These are phyloP conservation scores for Punctoribates punctum DNA, from an alignment of 2,888 invertebrate genomes.

Conservation along the genomic window DNA sequence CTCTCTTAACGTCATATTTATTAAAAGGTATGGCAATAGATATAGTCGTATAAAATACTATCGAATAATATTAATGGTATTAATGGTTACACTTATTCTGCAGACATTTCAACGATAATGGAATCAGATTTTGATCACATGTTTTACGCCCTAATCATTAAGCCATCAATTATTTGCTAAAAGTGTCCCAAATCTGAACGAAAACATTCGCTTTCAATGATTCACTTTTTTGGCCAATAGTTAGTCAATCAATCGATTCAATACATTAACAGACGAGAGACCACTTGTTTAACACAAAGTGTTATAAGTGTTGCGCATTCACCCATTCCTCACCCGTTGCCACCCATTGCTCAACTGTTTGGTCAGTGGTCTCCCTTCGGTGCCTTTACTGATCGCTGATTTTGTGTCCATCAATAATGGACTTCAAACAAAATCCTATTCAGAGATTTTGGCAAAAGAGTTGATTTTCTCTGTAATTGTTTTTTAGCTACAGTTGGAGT, in stretches of 20 bases:
- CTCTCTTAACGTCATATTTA: conserved; percentile 11
- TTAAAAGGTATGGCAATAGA: conserved; percentile 21
- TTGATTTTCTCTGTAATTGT: no score
- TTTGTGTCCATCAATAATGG: no score
- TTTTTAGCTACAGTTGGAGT: no score
- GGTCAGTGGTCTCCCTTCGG: not conserved
- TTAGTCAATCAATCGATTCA: not conserved
- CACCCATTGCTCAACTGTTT: no score
- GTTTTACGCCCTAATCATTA: conserved; percentile 32
- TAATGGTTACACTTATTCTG: conserved; percentile 3
- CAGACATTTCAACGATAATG: conserved; percentile 19
- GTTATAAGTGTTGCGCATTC: conserved; percentile 33
- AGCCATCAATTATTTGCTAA: not conserved
- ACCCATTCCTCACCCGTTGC: not conserved
- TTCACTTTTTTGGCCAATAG: not conserved
- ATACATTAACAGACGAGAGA: not conserved
- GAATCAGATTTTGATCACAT: conserved; percentile 25
- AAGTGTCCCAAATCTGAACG: not conserved
- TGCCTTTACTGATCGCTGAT: not conserved
- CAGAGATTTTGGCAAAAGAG: no score
- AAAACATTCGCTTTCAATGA: not conserved
- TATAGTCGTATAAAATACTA: not conserved
- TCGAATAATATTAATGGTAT: not conserved
- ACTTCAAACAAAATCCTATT: no score
- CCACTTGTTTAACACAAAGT: not conserved